Evolutionary conservation across 2,797 vertebrate genomes (phyloP).

Genomic region (Diglossa cyanea): DNA sequence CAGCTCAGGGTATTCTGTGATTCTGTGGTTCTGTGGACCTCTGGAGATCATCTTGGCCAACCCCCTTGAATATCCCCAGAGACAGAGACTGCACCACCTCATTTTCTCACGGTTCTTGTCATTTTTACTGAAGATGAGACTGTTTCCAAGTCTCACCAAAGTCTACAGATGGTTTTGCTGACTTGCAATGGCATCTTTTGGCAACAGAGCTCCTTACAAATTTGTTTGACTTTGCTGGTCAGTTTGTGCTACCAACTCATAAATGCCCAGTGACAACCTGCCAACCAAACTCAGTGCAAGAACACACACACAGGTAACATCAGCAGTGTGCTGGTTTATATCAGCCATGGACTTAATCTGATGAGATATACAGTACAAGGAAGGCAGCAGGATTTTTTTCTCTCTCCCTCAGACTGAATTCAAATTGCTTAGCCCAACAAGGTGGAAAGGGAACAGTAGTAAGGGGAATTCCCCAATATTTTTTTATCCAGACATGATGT

Average conservation of each 20-base stretch:
- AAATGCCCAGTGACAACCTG: neutral
- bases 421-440: neutral
- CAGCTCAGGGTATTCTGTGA: neutral
- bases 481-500: neutral
- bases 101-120: neutral
- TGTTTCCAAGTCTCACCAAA: neutral
- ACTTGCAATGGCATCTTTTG: neutral
- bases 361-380: neutral
- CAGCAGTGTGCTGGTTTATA: neutral
- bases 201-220: neutral
- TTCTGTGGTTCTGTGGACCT: neutral
- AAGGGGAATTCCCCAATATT: neutral
- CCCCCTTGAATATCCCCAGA: neutral
- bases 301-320: neutral
- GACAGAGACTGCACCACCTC: neutral
- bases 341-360: neutral
- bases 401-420: neutral
- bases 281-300: neutral
- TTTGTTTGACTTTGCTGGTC: neutral
- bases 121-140: neutral
- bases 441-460: rapidly evolving
- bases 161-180: neutral
- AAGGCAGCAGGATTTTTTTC: neutral
- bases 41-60: neutral
- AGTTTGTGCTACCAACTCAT: neutral